Evolutionary conservation across 2,113 vertebrate species (phyloP), one percentile per base, ranked within the genome.

Genomic region (Artemisiospiza belli): DNA sequence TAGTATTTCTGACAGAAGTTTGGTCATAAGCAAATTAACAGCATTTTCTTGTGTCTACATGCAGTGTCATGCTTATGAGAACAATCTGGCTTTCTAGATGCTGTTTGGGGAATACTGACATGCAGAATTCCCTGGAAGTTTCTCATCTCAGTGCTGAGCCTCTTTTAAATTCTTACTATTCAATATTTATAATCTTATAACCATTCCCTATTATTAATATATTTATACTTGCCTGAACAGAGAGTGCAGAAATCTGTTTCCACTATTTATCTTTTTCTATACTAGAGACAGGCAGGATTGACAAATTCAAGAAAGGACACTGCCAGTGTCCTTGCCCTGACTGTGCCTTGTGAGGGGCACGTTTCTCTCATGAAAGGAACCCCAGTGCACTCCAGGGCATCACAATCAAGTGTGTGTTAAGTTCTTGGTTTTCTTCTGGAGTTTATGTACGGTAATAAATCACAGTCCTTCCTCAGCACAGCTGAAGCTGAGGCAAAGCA

Each of bases 311-410:
- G 37, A 52, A 83, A 80, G 0, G 3, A 31, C 1, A 5, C 14
- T 63, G 30, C 4, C 14, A 83, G 9, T 10, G 30, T 77, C 51
- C 25, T 75, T 58, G 37, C 4, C 9, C 8, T 0, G 1, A 16
- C 11, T 55, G 3, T 18, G 19, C 17, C 41, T 81, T 73, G 28
- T 66, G 11, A 86, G 37, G 8, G 24, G 12, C 2, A 2, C 5
- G 2, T 46, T 90, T 47, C 43, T 81, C 18, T 46, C 14, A 39
- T 0, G 0, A 62, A 66, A 16, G 23, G 89, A 67, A 89, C 35
- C 3, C 13, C 12, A n/a, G 37, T 0, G 0, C 49, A 23, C 2
- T 62, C 24, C 76, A 70, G 10, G 52, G 18, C 2, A 1, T 44
- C n/a, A 66, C 22, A 41, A 27, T 41, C 64, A 77, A 46, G 16